phyloP scores from a whole-genome alignment of 2,888 invertebrate genomes.

The Mylabris sibirica region DNA sequence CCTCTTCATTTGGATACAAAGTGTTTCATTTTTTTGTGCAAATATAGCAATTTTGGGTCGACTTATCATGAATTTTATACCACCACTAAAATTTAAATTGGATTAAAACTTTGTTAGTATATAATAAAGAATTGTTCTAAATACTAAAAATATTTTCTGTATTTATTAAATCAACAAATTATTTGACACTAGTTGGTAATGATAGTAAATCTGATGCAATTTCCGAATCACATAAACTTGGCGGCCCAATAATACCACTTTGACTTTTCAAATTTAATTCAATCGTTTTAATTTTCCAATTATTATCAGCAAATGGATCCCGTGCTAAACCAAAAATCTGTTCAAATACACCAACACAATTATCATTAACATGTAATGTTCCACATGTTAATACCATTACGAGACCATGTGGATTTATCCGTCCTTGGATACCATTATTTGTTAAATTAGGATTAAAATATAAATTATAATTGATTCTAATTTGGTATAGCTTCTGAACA shows the following conservation, averaged over 20 bases:
- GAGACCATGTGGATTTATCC: slow-evolving; percentile 69
- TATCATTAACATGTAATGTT: slow-evolving; percentile 65
- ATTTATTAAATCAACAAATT: slow-evolving; percentile 8
- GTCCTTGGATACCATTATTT: slow-evolving; percentile 66
- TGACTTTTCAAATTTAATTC: slow-evolving; percentile 61
- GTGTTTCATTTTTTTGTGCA: slow-evolving; percentile 82
- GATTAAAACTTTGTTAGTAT: background rate
- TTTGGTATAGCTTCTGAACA: slow-evolving; percentile 55
- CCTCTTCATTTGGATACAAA: slow-evolving; percentile 82
- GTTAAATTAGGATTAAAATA: slow-evolving; percentile 69
- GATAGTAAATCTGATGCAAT: slow-evolving; percentile 49
- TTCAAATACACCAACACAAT: slow-evolving; percentile 71
- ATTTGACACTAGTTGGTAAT: slow-evolving; percentile 34
- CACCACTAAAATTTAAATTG: slow-evolving; percentile 45
- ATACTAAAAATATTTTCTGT: background rate
- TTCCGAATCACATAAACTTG: slow-evolving; percentile 49
- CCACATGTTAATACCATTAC: slow-evolving; percentile 70
- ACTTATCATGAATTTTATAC: slow-evolving; percentile 55
- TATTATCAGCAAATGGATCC: slow-evolving; percentile 69
- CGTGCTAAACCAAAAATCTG: slow-evolving; percentile 70
- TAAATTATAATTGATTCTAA: slow-evolving; percentile 61
- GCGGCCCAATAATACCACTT: slow-evolving; percentile 42
- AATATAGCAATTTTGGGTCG: slow-evolving; percentile 71
- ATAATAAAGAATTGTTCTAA: no score
- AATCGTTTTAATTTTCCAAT: slow-evolving; percentile 73